Evolutionary conservation across 2,888 invertebrate species (phyloP).

Genomic region (Sphinx pinastri): DNA sequence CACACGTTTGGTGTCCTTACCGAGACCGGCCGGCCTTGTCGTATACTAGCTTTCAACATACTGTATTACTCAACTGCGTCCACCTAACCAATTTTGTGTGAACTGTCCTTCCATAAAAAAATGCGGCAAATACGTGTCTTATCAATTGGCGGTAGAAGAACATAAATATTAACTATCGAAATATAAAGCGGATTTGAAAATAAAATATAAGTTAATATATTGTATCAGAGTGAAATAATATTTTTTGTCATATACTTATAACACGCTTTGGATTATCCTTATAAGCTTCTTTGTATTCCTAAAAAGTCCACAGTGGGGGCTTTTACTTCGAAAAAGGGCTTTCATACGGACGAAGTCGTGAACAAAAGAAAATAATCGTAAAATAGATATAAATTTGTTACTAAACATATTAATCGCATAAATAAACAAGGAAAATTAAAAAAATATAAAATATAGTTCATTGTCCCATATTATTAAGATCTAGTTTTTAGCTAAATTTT

Average conservation of each 20-base stretch:
- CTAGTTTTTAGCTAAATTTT: not conserved
- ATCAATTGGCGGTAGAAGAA: slow-evolving; percentile 31
- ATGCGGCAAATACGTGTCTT: slow-evolving; percentile 34
- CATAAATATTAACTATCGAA: slow-evolving; percentile 41
- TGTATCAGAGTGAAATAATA: not conserved
- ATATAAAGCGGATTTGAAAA: slow-evolving; percentile 35
- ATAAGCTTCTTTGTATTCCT: no score
- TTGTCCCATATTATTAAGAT: not conserved
- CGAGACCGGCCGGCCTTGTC: slow-evolving; percentile 65
- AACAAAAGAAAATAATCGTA: no score
- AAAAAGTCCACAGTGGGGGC: no score
- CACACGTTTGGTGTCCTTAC: slow-evolving; percentile 61
- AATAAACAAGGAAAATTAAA: not conserved
- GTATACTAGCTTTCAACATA: slow-evolving; percentile 64
- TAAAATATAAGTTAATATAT: slow-evolving; percentile 35
- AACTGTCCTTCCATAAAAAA: slow-evolving; percentile 34
- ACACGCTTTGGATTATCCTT: no score
- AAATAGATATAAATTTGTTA: no score
- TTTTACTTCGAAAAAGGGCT: no score
- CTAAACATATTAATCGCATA: no score
- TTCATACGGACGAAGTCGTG: no score
- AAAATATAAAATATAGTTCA: not conserved
- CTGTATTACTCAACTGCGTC: slow-evolving; percentile 55
- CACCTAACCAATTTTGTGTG: slow-evolving; percentile 39
- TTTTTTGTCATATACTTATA: no score